Base-by-base conservation (phyloP, 2,888 invertebrate genomes). In the Hypomecis atomaria region DNA sequence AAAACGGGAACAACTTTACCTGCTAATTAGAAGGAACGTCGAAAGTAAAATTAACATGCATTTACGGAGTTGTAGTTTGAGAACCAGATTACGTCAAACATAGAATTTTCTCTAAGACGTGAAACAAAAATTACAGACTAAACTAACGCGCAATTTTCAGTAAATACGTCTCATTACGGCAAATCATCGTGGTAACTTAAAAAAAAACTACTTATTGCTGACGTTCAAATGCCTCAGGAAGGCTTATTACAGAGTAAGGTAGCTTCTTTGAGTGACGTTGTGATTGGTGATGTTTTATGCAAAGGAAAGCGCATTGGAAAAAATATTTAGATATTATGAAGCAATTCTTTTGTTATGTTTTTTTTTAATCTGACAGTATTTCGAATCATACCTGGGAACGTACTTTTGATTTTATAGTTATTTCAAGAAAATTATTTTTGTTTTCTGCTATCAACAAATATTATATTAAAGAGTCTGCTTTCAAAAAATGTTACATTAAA, bases 101-200 rank as follows among this genome's bases (percentile, higher is more conserved):
- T 23, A 23, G 23, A 23, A 23, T 23, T 23, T 23, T 23, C 23
- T 23, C 23, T 9, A 37, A 50, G 50, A 45, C 38, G 10, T 37
- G 7, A 23, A 44, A 56, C 6, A 23, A 40, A 33, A 52, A 52
- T 33, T 53, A 33, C 13, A 43, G 40, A n/a, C 34, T 5, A n/a
- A 42, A 11, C 38, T 11, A 10, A 38, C 52, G 6, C 48, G 63
- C 71, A 72, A 69, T 73, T 74, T 70, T 40, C 59, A 49, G 45
- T 75, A 77, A 77, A 72, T 59, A 73, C 61, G 71, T 66, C 63
- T 49, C 60, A 47, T n/a, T 73, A 77, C 77, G 77, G 73, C 74
- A 78, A 66, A 66, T 11, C 56, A 56, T 38, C 23, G 23, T 23
- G 23, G 23, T 23, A 23, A 23, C 1, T 44, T 50, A 36, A 33